A percentile compares a stretch with the other conserved stretches of the same genome.
These are phyloP conservation scores for Halcyon senegalensis DNA, from an alignment of 2,113 vertebrate genomes.

Conservation along the genomic window DNA sequence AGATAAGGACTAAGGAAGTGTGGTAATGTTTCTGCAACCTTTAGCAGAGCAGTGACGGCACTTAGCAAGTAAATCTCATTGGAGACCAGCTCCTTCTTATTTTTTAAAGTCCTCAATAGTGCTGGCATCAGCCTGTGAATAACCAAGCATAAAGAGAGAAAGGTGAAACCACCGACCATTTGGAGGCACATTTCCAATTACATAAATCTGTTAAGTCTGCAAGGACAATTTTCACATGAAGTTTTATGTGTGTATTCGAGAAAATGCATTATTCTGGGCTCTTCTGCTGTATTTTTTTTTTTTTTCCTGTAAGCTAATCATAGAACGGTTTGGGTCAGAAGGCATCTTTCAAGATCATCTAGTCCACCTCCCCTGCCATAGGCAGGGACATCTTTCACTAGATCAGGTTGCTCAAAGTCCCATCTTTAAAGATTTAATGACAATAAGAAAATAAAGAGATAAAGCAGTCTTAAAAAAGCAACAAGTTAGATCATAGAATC, in stretches of 20 bases:
- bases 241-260: neutral
- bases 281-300: neutral
- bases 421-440: neutral
- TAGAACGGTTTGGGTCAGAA: neutral
- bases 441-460: neutral
- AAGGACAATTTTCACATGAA: neutral
- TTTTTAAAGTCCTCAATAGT: constrained; percentile 77
- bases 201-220: neutral
- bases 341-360: neutral
- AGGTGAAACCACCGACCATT: neutral
- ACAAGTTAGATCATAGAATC: neutral
- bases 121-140: constrained; percentile 89
- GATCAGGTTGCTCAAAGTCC: neutral
- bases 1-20: constrained; percentile 96
- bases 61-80: constrained; percentile 92
- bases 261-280: neutral
- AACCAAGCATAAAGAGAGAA: neutral
- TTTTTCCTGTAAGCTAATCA: neutral
- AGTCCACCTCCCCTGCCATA: neutral
- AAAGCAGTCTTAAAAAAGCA: neutral
- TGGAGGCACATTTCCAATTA: neutral
- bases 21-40: constrained; percentile 86
- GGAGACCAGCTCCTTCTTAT: constrained; percentile 80
- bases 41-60: constrained; percentile 87
- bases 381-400: neutral